Evolutionary conservation across 2,888 invertebrate species (phyloP), one percentile per base, ranked within the genome.

Genomic region (Drosophila meridiana): DNA sequence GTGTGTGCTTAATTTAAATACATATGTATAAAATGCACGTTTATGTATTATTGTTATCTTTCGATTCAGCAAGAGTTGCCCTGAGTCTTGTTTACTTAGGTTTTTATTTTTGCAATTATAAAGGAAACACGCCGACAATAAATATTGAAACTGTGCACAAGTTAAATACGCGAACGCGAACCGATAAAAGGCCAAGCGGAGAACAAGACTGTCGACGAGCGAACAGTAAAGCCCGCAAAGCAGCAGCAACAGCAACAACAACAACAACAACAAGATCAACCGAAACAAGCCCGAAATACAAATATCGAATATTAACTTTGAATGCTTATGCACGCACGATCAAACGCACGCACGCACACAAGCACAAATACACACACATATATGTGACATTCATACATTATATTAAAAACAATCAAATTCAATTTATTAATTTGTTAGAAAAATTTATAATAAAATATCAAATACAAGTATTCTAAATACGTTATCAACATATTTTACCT

Each of bases 81-180:
- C 64, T 43, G 67, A 56, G 45, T 69, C 64, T 74, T 87, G 76
- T 88, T 86, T 75, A 56, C 50, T 72, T 59, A 52, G 58, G 53
- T 56, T 60, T 56, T 60, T 40, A 50, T 73, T 64, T 72, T 72
- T 71, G 74, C 77, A 87, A 78, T 85, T 85, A 76, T 71, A 84
- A 87, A 73, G 78, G 68, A 67, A 73, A 76, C 72, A 73, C 48
- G 70, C 73, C 76, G 73, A 77, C 75, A 78, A 76, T 73, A 89
- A 87, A 85, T 87, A 89, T 85, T 85, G 71, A 80, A 80, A 85
- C 80, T 78, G 78, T 76, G 80, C 68, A 73, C 74, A 87, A 85
- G 77, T 74, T 78, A 87, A 85, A 87, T 70, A 76, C 52, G 59
- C 55, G 68, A 80, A 50, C 52, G 53, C 47, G 48, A 59, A 60